Conservation (phyloP, 2,113 vertebrate genomes). For the Phalacrocorax pelagicus region DNA sequence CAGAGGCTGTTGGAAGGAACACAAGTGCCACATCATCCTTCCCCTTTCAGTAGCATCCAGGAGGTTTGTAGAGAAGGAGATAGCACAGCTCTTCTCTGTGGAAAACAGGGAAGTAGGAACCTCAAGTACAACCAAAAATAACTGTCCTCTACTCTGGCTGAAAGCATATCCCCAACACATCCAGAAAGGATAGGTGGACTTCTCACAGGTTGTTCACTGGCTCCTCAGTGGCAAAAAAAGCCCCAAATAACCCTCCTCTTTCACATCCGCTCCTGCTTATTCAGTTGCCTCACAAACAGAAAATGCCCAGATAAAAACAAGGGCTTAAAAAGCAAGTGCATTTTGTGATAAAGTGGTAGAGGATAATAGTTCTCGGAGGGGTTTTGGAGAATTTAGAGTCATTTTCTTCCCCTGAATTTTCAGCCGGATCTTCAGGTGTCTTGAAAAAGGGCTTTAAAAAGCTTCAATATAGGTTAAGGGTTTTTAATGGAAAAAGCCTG, state of each 20-base stretch:
- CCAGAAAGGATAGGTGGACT: not conserved
- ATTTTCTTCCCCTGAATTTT: not conserved
- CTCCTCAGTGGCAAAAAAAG: not conserved
- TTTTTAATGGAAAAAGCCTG: slow-evolving; percentile 1
- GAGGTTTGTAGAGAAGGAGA: not conserved
- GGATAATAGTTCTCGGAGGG: not conserved
- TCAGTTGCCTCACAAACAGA: not conserved
- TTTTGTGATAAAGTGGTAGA: not conserved
- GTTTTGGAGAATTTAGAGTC: not conserved
- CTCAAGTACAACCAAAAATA: not conserved
- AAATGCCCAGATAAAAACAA: not conserved
- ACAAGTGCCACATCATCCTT: not conserved
- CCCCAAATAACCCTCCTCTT: not conserved
- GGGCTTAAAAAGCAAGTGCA: not conserved
- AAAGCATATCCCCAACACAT: not conserved
- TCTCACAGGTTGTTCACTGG: not conserved
- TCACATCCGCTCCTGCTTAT: not conserved
- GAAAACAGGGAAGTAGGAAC: not conserved
- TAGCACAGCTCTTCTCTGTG: not conserved
- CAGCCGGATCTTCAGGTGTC: not conserved
- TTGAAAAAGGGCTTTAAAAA: not conserved
- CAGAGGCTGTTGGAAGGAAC: not conserved
- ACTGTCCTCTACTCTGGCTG: not conserved
- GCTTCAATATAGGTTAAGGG: not conserved
- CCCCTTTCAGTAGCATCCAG: not conserved